phyloP scores from a whole-genome alignment of 2,797 vertebrate species.

The Anabas testudineus region DNA sequence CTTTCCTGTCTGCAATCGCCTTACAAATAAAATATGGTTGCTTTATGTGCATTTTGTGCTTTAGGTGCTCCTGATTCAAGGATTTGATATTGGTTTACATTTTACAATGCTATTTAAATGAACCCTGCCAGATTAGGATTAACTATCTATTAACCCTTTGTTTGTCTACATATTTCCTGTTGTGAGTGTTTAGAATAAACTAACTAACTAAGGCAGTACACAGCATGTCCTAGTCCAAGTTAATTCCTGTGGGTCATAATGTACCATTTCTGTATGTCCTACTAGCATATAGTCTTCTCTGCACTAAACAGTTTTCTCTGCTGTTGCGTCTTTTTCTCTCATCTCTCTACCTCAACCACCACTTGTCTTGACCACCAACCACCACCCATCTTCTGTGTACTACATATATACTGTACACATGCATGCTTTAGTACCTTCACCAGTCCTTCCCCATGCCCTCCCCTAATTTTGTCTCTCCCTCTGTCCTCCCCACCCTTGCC shows the following conservation, averaged over 20 bases:
- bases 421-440: slow-evolving; percentile 54
- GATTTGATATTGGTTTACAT: slow-evolving; percentile 38
- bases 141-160: no score
- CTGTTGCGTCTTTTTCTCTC: neutral
- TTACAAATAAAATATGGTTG: slow-evolving; percentile 24
- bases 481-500: slow-evolving; percentile 76
- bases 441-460: slow-evolving; percentile 21
- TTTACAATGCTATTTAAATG: slow-evolving; percentile 15
- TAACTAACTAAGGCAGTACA: neutral
- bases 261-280: slow-evolving; percentile 2
- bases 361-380: slow-evolving; percentile 11
- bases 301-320: slow-evolving; percentile 7
- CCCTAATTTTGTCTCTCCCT: slow-evolving; percentile 64
- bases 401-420: slow-evolving; percentile 18
- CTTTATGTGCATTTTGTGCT: slow-evolving; percentile 15
- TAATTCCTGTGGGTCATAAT: neutral
- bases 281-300: neutral
- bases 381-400: slow-evolving; percentile 25
- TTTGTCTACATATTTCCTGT: slow-evolving; percentile 8
- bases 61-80: slow-evolving; percentile 12
- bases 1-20: slow-evolving; percentile 3
- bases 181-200: neutral
- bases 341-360: neutral
- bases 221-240: slow-evolving; percentile 1
- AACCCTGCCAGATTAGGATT: no score